A percentile compares a stretch with the other conserved stretches of the same genome.
Conservation (phyloP, 2,888 invertebrate species). For the Erebia palarica region DNA sequence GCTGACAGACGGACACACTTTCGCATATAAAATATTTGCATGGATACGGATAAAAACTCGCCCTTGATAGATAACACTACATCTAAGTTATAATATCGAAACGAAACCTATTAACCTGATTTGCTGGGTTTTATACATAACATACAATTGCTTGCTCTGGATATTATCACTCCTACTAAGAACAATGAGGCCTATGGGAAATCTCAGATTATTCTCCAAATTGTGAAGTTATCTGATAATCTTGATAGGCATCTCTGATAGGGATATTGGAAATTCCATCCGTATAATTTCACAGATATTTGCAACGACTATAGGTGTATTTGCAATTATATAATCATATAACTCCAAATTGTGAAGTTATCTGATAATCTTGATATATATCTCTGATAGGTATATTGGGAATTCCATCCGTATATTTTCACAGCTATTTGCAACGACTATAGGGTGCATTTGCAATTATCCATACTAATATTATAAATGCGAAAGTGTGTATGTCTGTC, state of each 20-base stretch:
- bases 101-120: slow-evolving; percentile 13
- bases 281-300: too few relatives aligned
- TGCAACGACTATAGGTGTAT: too few relatives aligned
- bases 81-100: not conserved
- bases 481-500: too few relatives aligned
- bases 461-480: too few relatives aligned
- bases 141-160: not conserved
- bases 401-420: not conserved
- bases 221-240: not conserved
- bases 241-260: too few relatives aligned
- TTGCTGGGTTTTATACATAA: not conserved
- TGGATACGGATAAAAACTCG: not conserved
- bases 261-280: too few relatives aligned
- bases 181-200: not conserved
- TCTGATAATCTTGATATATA: too few relatives aligned
- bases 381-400: too few relatives aligned
- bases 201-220: not conserved
- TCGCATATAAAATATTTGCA: too few relatives aligned
- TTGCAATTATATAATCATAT: not conserved
- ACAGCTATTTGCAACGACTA: not conserved
- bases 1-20: too few relatives aligned
- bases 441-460: not conserved
- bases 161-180: not conserved
- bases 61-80: slow-evolving; percentile 5
- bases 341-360: not conserved